phyloP scores from a whole-genome alignment of 2,113 vertebrate genomes.

The Paralichthys olivaceus region DNA sequence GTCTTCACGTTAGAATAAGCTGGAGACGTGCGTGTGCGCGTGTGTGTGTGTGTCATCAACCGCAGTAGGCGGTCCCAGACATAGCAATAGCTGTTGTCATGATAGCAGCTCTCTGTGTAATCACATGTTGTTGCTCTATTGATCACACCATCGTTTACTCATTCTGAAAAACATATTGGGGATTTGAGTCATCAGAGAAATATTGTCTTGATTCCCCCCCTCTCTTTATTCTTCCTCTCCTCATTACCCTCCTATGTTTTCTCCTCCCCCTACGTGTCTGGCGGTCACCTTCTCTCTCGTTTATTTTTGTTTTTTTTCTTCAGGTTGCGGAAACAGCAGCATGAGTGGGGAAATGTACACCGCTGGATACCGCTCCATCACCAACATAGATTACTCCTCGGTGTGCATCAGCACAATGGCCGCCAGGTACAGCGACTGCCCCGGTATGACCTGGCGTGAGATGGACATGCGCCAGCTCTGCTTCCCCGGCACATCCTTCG shows the following conservation, averaged over 20 bases:
- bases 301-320: conserved; percentile 10
- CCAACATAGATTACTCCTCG: conserved; percentile 92
- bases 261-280: not conserved
- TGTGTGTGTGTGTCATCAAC: conserved; percentile 19
- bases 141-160: conserved; percentile 30
- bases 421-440: conserved; percentile 77
- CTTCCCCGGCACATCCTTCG: conserved; percentile 85
- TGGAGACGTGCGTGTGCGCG: conserved; percentile 5
- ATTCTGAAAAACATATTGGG: conserved; percentile 24
- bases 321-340: conserved; percentile 95
- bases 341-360: conserved; percentile 87
- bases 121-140: conserved; percentile 26
- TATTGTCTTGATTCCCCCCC: not conserved
- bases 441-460: conserved; percentile 87
- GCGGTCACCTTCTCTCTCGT: not conserved
- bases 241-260: not conserved
- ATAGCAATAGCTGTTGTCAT: conserved; percentile 8
- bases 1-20: conserved; percentile 18
- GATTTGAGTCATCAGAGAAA: conserved; percentile 24
- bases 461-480: conserved; percentile 88
- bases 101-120: conserved; percentile 13
- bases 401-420: conserved; percentile 89
- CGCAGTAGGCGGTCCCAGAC: conserved; percentile 19
- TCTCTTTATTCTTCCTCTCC: not conserved
- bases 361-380: conserved; percentile 86